Evolutionary conservation across 2,113 vertebrate species (phyloP).

Genomic region (Menidia beryllina): DNA sequence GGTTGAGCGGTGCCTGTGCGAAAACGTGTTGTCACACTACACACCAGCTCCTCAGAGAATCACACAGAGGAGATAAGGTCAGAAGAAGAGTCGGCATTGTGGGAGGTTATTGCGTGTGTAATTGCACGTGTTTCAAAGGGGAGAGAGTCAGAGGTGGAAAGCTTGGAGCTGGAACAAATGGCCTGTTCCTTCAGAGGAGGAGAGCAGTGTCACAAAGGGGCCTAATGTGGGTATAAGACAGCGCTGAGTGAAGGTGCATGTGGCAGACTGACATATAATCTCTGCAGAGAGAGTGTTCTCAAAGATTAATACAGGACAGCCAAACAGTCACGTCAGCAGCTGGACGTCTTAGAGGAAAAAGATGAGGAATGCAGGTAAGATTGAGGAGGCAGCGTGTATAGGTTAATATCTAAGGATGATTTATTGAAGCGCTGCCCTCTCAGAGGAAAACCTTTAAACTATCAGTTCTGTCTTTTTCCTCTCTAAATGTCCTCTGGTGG

Average conservation of each 20-base stretch:
- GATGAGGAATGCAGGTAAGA: constrained; percentile 7
- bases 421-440: constrained; percentile 15
- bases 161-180: constrained; percentile 58
- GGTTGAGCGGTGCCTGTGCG: constrained; percentile 22
- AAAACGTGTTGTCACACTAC: constrained; percentile 60
- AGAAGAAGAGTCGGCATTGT: constrained; percentile 40
- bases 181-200: constrained; percentile 39
- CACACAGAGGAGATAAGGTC: constrained; percentile 59
- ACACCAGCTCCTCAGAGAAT: constrained; percentile 48
- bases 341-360: constrained; percentile 3
- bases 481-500: constrained; percentile 18
- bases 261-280: constrained; percentile 24
- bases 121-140: constrained; percentile 4
- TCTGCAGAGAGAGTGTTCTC: constrained; percentile 3
- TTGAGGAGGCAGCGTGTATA: constrained; percentile 10
- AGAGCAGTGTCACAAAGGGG: constrained; percentile 34
- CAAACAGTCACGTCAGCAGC: constrained; percentile 2
- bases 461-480: constrained; percentile 5
- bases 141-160: constrained; percentile 32
- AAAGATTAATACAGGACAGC: constrained; percentile 39
- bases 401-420: constrained; percentile 35
- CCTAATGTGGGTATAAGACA: constrained; percentile 43
- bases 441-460: constrained; percentile 6
- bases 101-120: constrained; percentile 30
- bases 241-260: constrained; percentile 1